Evolutionary conservation across 2,797 vertebrate species (phyloP), one percentile per base, ranked within the genome.

Genomic region (Gephyroberyx darwinii): DNA sequence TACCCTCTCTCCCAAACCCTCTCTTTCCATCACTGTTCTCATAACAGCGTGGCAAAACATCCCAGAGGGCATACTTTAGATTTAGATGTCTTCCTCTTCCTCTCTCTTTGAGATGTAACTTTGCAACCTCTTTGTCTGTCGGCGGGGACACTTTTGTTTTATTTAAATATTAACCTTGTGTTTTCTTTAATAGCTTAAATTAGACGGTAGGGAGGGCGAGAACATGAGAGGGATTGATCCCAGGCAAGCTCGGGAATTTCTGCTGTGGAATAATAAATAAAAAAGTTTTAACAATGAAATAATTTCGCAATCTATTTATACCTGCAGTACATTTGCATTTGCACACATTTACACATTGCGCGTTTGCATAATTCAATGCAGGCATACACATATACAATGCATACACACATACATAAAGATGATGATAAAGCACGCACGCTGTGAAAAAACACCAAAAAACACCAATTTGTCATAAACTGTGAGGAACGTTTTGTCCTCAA

Each of bases 141-240:
- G 71, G 75, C 5, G 43, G 79, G 78, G 69, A 78, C 70, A 75
- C 45, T 77, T 82, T 70, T 71, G 62, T 82, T 84, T 84, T 54
- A 74, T 83, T 76, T 84, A 73, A 81, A 87, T 84, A 86, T 86
- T 84, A 82, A 83, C 75, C 70, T 79, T 65, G 69, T 63, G 62
- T 63, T 22, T 17, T 55, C 65, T 69, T 63, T 50, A 68, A 8
- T 33, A 22, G 8, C 6, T 74, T 66, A 61, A 75, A 78, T 63
- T 12, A 58, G 33, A 70, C 45, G 9, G 45, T 10, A 1, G 37
- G 31, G 31, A 57, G 53, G 1, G 5, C 13, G 9, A 57, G 19
- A 19, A 71, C 47, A 65, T 14, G 16, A 39, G 53, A 48, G 10
- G 52, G 41, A 43, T 16, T 43, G 14, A 43, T 26, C 65, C 47